Conservation (phyloP, 2,797 vertebrate species). For the Miichthys miiuy region DNA sequence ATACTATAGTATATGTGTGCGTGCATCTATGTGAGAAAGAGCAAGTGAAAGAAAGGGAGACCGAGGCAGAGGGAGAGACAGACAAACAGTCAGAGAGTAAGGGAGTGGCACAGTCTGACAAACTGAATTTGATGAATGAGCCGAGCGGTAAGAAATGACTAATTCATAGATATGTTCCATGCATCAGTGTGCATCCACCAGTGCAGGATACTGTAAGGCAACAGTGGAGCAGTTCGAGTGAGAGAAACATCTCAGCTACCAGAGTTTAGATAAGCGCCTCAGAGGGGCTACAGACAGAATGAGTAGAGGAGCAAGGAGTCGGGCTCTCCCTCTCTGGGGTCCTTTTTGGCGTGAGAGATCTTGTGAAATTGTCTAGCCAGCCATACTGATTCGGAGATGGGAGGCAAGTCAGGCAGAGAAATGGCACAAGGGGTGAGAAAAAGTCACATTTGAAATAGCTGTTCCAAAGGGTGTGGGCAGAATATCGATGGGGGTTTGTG, state of each 20-base stretch:
- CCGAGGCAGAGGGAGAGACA: constrained; percentile 39
- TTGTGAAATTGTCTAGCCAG: constrained; percentile 79
- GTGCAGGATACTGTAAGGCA: constrained; percentile 59
- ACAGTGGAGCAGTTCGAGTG: constrained; percentile 44
- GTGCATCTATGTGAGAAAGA: constrained; percentile 21
- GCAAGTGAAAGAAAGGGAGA: constrained; percentile 45
- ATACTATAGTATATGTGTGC: constrained; percentile 21
- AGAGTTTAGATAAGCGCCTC: constrained; percentile 74
- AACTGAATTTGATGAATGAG: constrained; percentile 81
- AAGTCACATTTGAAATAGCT: constrained; percentile 70
- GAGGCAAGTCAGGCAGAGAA: constrained; percentile 77
- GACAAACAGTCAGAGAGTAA: constrained; percentile 76
- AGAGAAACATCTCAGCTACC: constrained; percentile 67
- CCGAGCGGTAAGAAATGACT: constrained; percentile 76
- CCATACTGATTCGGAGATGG: constrained; percentile 75
- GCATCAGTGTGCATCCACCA: constrained; percentile 71
- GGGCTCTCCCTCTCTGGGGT: constrained; percentile 73
- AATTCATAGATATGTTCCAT: constrained; percentile 81
- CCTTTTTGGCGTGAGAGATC: constrained; percentile 76
- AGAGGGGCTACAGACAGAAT: constrained; percentile 62
- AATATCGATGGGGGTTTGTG: constrained; percentile 69
- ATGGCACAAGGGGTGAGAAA: constrained; percentile 73
- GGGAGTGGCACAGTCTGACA: constrained; percentile 79
- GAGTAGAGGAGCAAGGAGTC: constrained; percentile 63
- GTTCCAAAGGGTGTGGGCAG: constrained; percentile 65